Base-by-base conservation (phyloP, 2,113 vertebrate species). In the Antechinus flavipes region DNA sequence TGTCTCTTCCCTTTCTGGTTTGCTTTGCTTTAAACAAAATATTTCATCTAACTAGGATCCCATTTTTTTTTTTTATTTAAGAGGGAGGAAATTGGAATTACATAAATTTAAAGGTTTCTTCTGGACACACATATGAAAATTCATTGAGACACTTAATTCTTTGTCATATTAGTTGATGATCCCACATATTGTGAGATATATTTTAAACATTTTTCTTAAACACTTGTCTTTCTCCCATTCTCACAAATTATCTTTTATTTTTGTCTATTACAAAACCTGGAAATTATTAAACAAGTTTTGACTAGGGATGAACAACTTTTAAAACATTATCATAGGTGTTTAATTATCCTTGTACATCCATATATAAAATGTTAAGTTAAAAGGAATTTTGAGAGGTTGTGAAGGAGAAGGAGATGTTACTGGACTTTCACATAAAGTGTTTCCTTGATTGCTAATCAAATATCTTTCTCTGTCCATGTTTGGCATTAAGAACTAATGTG, bases 341-440 rank as follows among this genome's bases (percentile, higher is more conserved):
- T 68, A 90, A 91, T 89, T 49, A 12, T 30, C 7, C 58, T 25
- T 89, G 8, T 84, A 97, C 97, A 94, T 54, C 3, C 24, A 89
- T 68, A 84, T 92, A 47, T 2, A 93, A 26, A 91, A 46, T 26
- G 7, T 58, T 94, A 92, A 76, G 84, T 27, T 46, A 23, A 92
- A 95, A 95, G 14, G 54, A 90, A 93, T 47, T 61, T 19, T 76
- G 8, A 90, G 53, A 89, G 9, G 12, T 2, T 0, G 61, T 68
- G n/a, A 56, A 95, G 0, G 56, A 93, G 16, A 10, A 47, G 12
- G 90, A 93, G 94, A 26, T 92, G 3, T 49, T 58, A 12, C 95
- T 92, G 56, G 16, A 23, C 25, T 76, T 93, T 95, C 22, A 91
- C 55, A 91, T 55, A 94, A 12, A 61, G 23, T 93, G 93, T 61